These are phyloP conservation scores for Mastomys natalensis DNA, from an alignment of 2,113 vertebrate genomes.

Conservation along the genomic window DNA sequence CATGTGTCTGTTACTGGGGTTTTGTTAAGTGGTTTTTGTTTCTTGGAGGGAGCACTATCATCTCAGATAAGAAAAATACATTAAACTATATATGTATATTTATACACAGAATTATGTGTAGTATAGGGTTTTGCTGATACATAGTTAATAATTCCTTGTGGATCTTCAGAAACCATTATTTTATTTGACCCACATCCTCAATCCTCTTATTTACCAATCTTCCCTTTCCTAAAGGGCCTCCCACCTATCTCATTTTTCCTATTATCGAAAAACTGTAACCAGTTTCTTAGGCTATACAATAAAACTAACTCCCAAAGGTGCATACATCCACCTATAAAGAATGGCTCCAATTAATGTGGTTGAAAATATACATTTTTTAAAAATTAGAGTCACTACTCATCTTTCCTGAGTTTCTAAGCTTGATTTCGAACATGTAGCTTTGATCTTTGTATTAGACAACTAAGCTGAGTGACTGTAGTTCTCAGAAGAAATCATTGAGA, in stretches of 20 bases:
- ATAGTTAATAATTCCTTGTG: background rate
- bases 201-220: background rate
- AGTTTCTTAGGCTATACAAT: background rate
- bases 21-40: background rate
- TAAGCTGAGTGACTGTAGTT: background rate
- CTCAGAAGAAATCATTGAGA: background rate
- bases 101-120: background rate
- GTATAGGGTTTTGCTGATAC: background rate
- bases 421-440: background rate
- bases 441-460: background rate
- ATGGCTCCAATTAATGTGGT: accelerated
- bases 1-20: background rate
- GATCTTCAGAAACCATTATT: background rate
- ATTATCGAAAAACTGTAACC: background rate
- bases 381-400: background rate
- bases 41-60: background rate
- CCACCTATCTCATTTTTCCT: background rate
- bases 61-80: background rate
- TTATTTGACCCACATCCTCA: background rate
- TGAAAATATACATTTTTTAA: background rate
- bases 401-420: background rate
- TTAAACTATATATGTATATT: background rate
- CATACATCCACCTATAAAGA: too few species aligned
- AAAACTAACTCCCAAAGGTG: background rate
- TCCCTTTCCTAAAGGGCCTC: background rate